phyloP scores from a whole-genome alignment of 2,888 invertebrate genomes.

The Epirrita christyi region DNA sequence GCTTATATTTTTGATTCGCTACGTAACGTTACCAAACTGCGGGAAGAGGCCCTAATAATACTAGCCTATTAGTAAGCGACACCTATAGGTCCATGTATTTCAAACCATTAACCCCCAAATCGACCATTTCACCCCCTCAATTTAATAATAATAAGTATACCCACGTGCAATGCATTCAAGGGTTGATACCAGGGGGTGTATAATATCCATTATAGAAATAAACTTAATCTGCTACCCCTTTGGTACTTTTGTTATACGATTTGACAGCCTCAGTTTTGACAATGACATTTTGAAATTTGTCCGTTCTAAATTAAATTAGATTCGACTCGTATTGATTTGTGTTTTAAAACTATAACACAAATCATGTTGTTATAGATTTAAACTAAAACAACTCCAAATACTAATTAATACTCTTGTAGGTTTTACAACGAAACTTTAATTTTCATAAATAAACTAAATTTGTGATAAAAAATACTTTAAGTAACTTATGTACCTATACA shows the following conservation, averaged over 20 bases:
- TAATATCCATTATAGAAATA: conserved; percentile 49
- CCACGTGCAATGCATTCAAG: conserved; percentile 42
- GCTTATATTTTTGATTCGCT: too few species aligned
- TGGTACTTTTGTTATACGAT: conserved; percentile 28
- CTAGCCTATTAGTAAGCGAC: too few species aligned
- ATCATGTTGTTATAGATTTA: too few species aligned
- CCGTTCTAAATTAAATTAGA: conserved; percentile 16
- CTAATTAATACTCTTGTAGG: too few species aligned
- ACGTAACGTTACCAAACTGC: too few species aligned
- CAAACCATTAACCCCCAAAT: conserved; percentile 26
- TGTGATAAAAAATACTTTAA: too few species aligned
- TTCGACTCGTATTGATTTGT: conserved; percentile 4
- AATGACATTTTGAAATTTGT: conserved; percentile 26
- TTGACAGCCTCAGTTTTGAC: conserved; percentile 29
- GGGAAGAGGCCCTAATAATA: too few species aligned
- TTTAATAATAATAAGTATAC: conserved; percentile 46
- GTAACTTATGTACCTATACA: too few species aligned
- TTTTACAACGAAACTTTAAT: too few species aligned
- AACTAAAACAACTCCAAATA: too few species aligned
- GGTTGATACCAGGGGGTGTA: conserved; percentile 50
- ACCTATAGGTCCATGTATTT: conserved; percentile 1
- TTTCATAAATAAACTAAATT: too few species aligned
- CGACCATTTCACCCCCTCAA: conserved; percentile 37
- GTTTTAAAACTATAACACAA: too few species aligned
- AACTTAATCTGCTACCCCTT: conserved; percentile 47